A percentile compares a stretch with the other conserved stretches of the same genome.
Evolutionary conservation across 2,888 invertebrate species (phyloP).

Genomic region (Aricia artaxerxes): DNA sequence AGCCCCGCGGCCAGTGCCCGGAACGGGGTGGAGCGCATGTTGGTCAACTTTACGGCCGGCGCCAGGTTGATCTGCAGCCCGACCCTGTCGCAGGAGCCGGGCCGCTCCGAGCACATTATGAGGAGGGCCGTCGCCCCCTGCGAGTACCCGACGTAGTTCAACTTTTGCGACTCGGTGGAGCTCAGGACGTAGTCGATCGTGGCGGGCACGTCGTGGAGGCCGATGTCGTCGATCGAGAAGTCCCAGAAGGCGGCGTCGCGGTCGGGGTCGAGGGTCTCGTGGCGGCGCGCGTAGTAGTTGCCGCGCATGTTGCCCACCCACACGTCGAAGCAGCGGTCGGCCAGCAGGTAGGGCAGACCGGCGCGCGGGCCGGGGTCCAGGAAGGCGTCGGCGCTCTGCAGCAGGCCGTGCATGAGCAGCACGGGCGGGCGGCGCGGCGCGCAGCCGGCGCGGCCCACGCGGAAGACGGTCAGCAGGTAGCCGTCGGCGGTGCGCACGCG

Average conservation of each 20-base stretch:
- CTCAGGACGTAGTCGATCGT: constrained; percentile 60
- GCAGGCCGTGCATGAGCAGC: constrained; percentile 62
- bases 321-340: constrained; percentile 50
- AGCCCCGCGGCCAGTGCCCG: neutral
- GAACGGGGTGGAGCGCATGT: constrained; percentile 8
- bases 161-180: constrained; percentile 66
- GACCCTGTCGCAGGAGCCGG: constrained; percentile 79
- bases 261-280: constrained; percentile 59
- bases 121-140: constrained; percentile 80
- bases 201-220: constrained; percentile 83
- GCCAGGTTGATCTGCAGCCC: constrained; percentile 74
- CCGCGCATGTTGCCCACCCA: constrained; percentile 75
- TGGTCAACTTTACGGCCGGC: constrained; percentile 51
- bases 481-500: constrained; percentile 50
- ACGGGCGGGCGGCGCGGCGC: constrained; percentile 50
- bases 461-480: constrained; percentile 48
- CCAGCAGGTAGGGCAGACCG: constrained; percentile 50
- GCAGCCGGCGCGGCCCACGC: constrained; percentile 39
- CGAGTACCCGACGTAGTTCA: constrained; percentile 85
- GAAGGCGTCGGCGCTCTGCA: constrained; percentile 60
- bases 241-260: constrained; percentile 65
- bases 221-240: constrained; percentile 85
- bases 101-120: constrained; percentile 69
- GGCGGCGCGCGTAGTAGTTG: constrained; percentile 78
- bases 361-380: constrained; percentile 57